Evolutionary conservation across 2,113 vertebrate genomes (phyloP).

Genomic region (Amphiprion ocellaris): DNA sequence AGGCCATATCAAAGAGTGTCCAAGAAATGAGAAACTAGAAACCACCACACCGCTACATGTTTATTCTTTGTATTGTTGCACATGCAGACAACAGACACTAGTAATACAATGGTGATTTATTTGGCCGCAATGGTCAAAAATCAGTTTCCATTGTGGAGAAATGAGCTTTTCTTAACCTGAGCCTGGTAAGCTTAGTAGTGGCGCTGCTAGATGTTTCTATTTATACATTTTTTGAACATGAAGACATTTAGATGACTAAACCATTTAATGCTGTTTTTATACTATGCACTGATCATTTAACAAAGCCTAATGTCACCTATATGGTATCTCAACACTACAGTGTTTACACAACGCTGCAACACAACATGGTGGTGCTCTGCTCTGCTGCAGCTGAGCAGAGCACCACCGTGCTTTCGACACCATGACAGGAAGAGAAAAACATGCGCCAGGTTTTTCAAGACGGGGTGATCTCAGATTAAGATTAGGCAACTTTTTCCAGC

Average conservation of each 20-base stretch:
- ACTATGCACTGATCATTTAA: not conserved
- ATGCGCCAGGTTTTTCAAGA: slow-evolving; percentile 24
- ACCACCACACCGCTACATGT: not conserved
- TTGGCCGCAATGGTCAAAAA: slow-evolving; percentile 21
- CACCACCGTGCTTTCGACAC: slow-evolving; percentile 18
- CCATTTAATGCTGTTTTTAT: not conserved
- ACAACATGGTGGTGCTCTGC: slow-evolving; percentile 6
- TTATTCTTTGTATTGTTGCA: not conserved
- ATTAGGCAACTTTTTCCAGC: slow-evolving; percentile 56
- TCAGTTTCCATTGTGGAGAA: slow-evolving; percentile 18
- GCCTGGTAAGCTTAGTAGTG: not conserved
- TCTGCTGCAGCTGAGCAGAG: slow-evolving; percentile 15
- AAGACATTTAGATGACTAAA: not conserved
- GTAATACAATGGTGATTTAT: not conserved
- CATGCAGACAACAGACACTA: not conserved
- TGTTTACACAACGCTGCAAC: not conserved
- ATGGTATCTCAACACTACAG: not conserved
- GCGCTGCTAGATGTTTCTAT: not conserved
- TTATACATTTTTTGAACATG: not conserved
- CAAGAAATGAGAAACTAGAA: not conserved
- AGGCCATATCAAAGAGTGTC: slow-evolving; percentile 2
- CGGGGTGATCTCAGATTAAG: slow-evolving; percentile 66
- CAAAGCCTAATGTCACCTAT: too few relatives aligned
- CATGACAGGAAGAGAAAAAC: slow-evolving; percentile 45
- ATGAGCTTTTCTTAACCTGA: not conserved